Percentiles rank a stretch among this genome's conserved stretches.
phyloP scores from a whole-genome alignment of 1,140 invertebrate genomes.

The Trissolcus basalis region DNA sequence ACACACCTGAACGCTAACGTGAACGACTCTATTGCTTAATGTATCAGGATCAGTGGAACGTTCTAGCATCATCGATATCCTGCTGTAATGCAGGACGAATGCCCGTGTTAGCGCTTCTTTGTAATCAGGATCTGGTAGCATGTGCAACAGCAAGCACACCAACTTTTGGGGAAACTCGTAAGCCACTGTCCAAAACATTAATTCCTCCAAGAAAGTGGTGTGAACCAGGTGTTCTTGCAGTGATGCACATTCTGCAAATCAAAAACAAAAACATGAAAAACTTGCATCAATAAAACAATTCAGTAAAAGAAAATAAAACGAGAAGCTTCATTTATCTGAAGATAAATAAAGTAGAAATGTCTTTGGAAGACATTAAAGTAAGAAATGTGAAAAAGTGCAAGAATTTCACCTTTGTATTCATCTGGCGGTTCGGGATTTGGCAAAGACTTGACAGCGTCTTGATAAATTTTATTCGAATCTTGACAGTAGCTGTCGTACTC shows the following conservation, averaged over 20 bases:
- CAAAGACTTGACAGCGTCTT: slow-evolving; percentile 85
- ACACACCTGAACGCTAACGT: slow-evolving; percentile 91
- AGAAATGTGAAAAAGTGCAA: slow-evolving; percentile 39
- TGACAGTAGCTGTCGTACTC: slow-evolving; percentile 85
- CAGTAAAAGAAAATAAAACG: no score
- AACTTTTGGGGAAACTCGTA: slow-evolving; percentile 98
- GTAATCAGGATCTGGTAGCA: slow-evolving; percentile 95
- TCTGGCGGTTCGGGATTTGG: slow-evolving; percentile 88
- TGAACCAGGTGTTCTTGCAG: slow-evolving; percentile 87
- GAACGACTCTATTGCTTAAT: slow-evolving; percentile 95
- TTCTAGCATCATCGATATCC: slow-evolving; percentile 94
- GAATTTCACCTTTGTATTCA: slow-evolving; percentile 80
- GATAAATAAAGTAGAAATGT: no score
- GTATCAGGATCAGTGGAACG: slow-evolving; percentile 90
- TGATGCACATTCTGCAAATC: slow-evolving; percentile 82
- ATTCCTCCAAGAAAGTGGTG: slow-evolving; percentile 93
- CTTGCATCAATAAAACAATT: no score
- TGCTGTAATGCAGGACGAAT: slow-evolving; percentile 96
- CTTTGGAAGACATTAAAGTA: no score
- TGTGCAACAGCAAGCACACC: slow-evolving; percentile 95
- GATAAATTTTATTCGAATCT: slow-evolving; percentile 85
- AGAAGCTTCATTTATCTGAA: no score
- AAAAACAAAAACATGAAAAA: slow-evolving; percentile 50
- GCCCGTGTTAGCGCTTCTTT: slow-evolving; percentile 96
- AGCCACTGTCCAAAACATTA: slow-evolving; percentile 98